phyloP scores from a whole-genome alignment of 1,140 invertebrate species.

The Drosophila sechellia region DNA sequence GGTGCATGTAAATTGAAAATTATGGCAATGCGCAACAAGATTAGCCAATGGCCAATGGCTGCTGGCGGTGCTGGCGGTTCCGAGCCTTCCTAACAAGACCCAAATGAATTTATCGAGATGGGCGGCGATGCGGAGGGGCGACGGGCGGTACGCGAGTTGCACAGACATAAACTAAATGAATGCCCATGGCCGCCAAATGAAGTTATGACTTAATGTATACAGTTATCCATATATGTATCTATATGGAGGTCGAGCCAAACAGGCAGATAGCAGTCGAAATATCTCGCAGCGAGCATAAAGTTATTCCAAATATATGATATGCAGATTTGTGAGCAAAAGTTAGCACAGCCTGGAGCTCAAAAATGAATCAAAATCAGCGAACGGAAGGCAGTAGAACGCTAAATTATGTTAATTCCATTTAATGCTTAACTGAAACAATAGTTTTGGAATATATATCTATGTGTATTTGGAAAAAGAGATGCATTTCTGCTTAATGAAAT shows the following conservation, averaged over 20 bases:
- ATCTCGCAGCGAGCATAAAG: conserved; percentile 12
- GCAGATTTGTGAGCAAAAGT: background rate
- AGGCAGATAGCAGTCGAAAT: conserved; percentile 2
- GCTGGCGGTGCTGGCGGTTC: conserved; percentile 5
- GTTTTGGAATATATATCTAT: background rate
- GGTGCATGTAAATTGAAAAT: conserved; percentile 82
- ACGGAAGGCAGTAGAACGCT: background rate
- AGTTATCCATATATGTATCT: conserved; percentile 1
- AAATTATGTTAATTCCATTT: background rate
- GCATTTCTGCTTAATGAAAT: no score
- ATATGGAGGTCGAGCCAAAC: background rate
- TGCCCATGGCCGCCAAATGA: conserved; percentile 63
- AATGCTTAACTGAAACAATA: background rate
- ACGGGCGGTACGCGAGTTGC: conserved; percentile 25
- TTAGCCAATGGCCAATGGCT: conserved; percentile 59
- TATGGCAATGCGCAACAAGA: conserved; percentile 83
- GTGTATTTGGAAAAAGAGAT: no score
- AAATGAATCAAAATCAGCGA: background rate
- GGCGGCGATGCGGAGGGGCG: conserved; percentile 1
- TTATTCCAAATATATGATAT: conserved; percentile 5
- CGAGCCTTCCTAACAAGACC: conserved; percentile 41
- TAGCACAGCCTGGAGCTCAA: background rate
- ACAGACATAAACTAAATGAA: conserved; percentile 69
- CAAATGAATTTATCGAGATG: conserved; percentile 62
- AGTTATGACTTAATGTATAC: conserved; percentile 77